Evolutionary conservation across 2,797 vertebrate species (phyloP).

Genomic region (Gila robusta): DNA sequence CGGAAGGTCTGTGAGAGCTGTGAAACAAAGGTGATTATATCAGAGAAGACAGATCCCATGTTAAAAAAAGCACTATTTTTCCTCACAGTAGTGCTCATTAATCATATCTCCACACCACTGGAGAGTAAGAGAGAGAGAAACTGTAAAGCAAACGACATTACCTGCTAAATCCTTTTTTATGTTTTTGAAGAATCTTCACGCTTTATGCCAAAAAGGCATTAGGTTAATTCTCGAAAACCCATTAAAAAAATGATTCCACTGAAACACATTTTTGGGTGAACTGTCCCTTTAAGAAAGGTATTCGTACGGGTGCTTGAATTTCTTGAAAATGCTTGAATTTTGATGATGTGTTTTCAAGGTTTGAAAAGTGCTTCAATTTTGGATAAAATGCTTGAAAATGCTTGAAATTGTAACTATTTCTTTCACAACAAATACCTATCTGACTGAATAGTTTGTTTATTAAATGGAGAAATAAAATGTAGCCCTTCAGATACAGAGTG

Average conservation of each 20-base stretch:
- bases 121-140: background rate
- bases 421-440: no score
- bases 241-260: background rate
- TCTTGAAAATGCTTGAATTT: no score
- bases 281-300: no score
- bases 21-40: slow-evolving; percentile 43
- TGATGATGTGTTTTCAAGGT: no score
- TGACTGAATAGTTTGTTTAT: no score
- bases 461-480: no score
- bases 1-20: slow-evolving; percentile 21
- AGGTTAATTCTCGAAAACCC: background rate
- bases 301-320: no score
- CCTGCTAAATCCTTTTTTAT: background rate
- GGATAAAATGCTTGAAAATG: no score
- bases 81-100: slow-evolving; percentile 37
- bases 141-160: background rate
- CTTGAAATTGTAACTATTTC: no score
- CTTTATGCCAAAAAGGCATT: background rate
- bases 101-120: slow-evolving; percentile 42
- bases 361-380: no score
- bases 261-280: background rate
- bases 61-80: slow-evolving; percentile 9
- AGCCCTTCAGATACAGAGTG: no score
- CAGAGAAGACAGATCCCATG: slow-evolving; percentile 26
- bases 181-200: background rate